phyloP scores from a whole-genome alignment of 2,113 vertebrate genomes.

The Lophura nycthemera region DNA sequence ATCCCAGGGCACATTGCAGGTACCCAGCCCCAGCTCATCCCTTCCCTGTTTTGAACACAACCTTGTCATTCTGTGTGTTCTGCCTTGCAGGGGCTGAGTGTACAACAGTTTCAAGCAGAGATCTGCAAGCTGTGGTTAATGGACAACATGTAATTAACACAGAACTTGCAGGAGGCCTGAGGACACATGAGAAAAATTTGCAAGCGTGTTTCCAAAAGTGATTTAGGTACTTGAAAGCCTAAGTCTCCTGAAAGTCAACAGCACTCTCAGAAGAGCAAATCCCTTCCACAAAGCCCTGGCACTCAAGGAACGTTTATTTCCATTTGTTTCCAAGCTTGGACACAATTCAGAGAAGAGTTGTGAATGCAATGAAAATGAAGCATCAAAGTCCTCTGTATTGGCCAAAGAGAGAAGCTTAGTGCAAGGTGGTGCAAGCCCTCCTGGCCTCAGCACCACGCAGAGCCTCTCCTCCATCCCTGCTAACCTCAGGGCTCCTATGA shows the following conservation, averaged over 20 bases:
- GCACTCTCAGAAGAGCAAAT: constrained; percentile 47
- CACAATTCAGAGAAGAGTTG: rapidly evolving
- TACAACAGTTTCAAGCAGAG: background rate
- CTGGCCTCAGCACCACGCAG: background rate
- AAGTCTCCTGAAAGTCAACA: constrained; percentile 37
- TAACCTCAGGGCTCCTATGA: background rate
- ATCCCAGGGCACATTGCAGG: background rate
- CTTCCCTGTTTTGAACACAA: rapidly evolving
- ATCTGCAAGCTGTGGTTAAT: constrained; percentile 3
- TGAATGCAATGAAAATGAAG: background rate
- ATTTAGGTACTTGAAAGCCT: constrained; percentile 19
- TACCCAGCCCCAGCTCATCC: background rate
- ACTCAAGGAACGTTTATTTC: background rate
- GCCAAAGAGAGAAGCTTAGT: background rate
- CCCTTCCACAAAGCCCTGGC: constrained; percentile 16
- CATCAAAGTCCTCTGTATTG: background rate
- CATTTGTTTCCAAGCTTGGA: background rate
- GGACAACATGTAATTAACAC: constrained; percentile 16
- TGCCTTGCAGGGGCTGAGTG: background rate
- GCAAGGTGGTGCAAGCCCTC: background rate
- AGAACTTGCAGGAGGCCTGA: background rate
- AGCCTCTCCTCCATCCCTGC: background rate
- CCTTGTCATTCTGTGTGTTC: background rate
- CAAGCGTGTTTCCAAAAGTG: background rate
- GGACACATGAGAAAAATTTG: constrained; percentile 9